These are phyloP conservation scores for Dendronephthya gigantea DNA, from an alignment of 64 coral and sea anemone genomes.

Conservation along the genomic window DNA sequence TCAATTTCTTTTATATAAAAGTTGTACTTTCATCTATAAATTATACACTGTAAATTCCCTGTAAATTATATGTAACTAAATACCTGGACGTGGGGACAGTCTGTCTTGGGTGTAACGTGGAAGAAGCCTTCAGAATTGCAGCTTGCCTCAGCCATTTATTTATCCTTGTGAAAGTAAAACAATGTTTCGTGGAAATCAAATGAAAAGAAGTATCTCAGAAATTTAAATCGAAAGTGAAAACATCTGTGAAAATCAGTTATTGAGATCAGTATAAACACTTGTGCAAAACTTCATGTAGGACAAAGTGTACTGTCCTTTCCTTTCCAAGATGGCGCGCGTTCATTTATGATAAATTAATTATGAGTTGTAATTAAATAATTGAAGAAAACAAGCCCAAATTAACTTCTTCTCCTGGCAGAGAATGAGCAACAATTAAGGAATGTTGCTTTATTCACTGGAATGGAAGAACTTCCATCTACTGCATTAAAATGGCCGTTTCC, in stretches of 20 bases:
- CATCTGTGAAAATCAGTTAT: background rate
- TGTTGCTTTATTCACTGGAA: background rate
- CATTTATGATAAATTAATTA: background rate
- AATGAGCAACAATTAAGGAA: background rate
- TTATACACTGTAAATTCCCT: too few relatives aligned
- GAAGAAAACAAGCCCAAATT: background rate
- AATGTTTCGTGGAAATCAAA: too few relatives aligned
- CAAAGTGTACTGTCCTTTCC: background rate
- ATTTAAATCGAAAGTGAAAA: background rate
- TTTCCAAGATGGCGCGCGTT: background rate
- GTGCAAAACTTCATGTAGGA: background rate
- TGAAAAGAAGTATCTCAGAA: background rate
- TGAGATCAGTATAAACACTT: background rate
- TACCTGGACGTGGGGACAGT: slow-evolving; percentile 84
- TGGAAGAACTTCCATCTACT: slow-evolving; percentile 2
- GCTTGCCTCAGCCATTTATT: background rate
- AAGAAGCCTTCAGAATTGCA: slow-evolving; percentile 19
- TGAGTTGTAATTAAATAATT: background rate
- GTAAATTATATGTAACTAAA: background rate
- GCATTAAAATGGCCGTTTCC: slow-evolving; percentile 5
- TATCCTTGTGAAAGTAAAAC: background rate
- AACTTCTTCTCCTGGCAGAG: background rate
- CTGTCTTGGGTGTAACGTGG: slow-evolving; percentile 62
- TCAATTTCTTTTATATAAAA: too few relatives aligned
- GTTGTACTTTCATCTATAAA: too few relatives aligned